phyloP scores from a whole-genome alignment of 1,140 invertebrate genomes.

The Triops cancriformis region DNA sequence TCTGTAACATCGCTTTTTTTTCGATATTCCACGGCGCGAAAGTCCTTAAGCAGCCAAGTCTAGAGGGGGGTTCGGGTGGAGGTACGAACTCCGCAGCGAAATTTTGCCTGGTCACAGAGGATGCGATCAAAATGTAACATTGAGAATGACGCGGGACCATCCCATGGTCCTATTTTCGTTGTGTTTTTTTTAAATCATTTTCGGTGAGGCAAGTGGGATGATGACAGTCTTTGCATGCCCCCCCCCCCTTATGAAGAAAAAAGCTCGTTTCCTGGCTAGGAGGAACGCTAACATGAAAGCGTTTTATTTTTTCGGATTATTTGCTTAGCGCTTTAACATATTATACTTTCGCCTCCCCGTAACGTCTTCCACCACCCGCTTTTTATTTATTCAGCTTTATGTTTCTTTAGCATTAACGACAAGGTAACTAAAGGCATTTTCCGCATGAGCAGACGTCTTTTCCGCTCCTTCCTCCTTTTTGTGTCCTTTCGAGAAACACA shows the following conservation, averaged over 20 bases:
- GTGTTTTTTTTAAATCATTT: too few relatives aligned
- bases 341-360: background rate
- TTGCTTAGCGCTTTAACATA: background rate
- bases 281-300: background rate
- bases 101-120: background rate
- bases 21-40: too few relatives aligned
- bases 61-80: background rate
- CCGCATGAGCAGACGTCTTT: background rate
- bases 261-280: too few relatives aligned
- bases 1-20: too few relatives aligned
- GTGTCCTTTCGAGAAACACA: background rate
- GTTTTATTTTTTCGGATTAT: background rate
- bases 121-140: conserved; percentile 2
- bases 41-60: background rate
- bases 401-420: background rate
- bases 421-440: background rate
- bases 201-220: too few relatives aligned
- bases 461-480: background rate
- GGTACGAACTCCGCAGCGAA: background rate
- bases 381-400: background rate
- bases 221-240: too few relatives aligned
- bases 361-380: background rate
- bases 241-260: too few relatives aligned
- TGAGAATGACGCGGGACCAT: background rate
- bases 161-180: background rate